Evolutionary conservation across 2,797 vertebrate genomes (phyloP), one percentile per base, ranked within the genome.

Genomic region (Urosaurus nigricauda): DNA sequence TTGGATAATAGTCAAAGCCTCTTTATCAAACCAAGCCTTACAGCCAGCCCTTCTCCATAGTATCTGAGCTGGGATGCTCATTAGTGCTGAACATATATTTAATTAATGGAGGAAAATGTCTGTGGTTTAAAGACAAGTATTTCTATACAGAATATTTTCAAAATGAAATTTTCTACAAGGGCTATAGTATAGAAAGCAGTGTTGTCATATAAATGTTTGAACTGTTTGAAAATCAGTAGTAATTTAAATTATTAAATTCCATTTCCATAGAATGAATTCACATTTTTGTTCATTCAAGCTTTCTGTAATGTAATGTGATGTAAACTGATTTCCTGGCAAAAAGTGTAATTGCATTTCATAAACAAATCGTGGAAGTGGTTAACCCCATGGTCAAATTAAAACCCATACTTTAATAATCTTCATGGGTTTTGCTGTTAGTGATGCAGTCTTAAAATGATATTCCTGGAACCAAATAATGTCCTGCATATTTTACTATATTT

Each of bases 361-460:
- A 77, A 13, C 51, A 88, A 93, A 85, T 86, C 83, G 75, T 88
- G 89, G 32, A 75, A 86, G n/a, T 53, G 85, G 1, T 86, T 91
- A 77, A 35, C 71, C 78, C 51, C 60, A 35, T 29, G 89, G 90
- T 81, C 83, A 91, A n/a, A 77, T 77, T 89, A 77, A 73, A 12
- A 0, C 58, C n/a, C 43, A 68, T 80, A 37, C 17, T 71, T 14
- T 40, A 47, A 58, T 79, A 2, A 73, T 3, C 8, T 43, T 88
- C n/a, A 87, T 3, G 79, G 89, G 12, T 32, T 87, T 75, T 58
- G 63, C 87, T 82, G 83, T 79, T 37, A 1, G 53, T 88, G 90
- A 88, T 88, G 47, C 91, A 91, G 89, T 89, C 35, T 53, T 81
- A 74, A 53, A 90, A 24, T 94, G 89, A 84, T 90, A 87, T 68